A percentile compares a stretch with the other conserved stretches of the same genome.
Evolutionary conservation across 2,888 invertebrate genomes (phyloP).

Genomic region (Synanthedon vespiformis): DNA sequence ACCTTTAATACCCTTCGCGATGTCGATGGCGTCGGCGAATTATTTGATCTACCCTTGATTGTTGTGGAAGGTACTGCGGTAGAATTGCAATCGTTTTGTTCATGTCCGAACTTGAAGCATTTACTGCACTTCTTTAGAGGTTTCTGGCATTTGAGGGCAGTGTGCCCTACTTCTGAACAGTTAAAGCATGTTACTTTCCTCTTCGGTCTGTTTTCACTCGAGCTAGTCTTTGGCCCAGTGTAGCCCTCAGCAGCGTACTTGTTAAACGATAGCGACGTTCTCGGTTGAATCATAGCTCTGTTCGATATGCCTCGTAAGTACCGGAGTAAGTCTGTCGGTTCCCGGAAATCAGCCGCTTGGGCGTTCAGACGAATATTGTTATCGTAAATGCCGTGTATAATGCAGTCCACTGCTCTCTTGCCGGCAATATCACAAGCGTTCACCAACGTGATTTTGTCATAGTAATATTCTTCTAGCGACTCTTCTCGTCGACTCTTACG

Average conservation of each 20-base stretch:
- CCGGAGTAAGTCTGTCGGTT: neutral
- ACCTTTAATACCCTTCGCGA: neutral
- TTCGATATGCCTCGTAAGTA: slow-evolving; percentile 1
- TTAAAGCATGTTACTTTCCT: neutral
- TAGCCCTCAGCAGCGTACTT: neutral
- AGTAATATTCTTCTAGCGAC: slow-evolving; percentile 4
- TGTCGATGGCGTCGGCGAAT: neutral
- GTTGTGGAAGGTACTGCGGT: neutral
- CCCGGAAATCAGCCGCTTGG: slow-evolving; percentile 1
- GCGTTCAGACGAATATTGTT: slow-evolving; percentile 3
- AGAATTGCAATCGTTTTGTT: neutral
- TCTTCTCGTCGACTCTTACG: slow-evolving; percentile 1
- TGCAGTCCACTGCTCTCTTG: slow-evolving; percentile 3
- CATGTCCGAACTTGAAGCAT: slow-evolving; percentile 1
- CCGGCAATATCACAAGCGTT: slow-evolving; percentile 1
- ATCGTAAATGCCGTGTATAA: slow-evolving; percentile 2
- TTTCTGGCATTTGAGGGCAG: neutral
- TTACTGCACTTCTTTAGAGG: neutral
- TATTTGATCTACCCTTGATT: neutral
- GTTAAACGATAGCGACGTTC: neutral
- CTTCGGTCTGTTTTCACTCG: neutral
- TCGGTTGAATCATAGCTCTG: neutral
- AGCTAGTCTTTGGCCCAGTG: neutral
- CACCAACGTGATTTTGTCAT: slow-evolving; percentile 5
- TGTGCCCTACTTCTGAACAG: slow-evolving; percentile 1